These are phyloP conservation scores for Psittacula cyanocephala DNA, from an alignment of 2,113 vertebrate genomes.

Conservation along the genomic window DNA sequence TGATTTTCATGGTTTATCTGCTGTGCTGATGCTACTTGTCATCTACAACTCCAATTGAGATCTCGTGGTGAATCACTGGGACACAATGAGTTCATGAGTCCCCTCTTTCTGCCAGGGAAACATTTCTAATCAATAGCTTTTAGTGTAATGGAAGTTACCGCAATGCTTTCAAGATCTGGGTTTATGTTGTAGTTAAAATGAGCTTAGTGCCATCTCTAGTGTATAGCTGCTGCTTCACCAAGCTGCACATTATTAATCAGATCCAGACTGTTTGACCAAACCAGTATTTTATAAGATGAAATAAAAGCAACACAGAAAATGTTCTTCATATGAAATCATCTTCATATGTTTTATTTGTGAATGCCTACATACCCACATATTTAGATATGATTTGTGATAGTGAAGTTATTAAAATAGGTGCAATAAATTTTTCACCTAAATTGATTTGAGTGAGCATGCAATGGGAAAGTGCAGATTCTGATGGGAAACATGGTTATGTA, in stretches of 20 bases:
- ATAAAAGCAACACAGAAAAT: not conserved
- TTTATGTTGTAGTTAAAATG: conserved; percentile 1
- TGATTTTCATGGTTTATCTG: not conserved
- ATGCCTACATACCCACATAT: not conserved
- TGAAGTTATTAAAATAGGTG: not conserved
- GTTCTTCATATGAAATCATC: not conserved
- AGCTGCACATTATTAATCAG: not conserved
- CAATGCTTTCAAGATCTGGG: not conserved
- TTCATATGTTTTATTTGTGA: not conserved
- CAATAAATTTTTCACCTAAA: conserved; percentile 27
- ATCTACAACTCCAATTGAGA: not conserved
- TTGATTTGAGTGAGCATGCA: not conserved
- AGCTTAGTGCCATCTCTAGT: conserved; percentile 2
- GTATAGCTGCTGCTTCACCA: not conserved
- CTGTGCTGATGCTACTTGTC: not conserved
- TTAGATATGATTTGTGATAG: not conserved
- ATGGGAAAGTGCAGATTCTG: not conserved
- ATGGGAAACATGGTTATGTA: not conserved
- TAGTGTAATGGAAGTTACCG: conserved; percentile 32
- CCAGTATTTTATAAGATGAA: not conserved
- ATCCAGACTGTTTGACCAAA: not conserved
- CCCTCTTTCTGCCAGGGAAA: not conserved
- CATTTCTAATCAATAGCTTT: conserved; percentile 44
- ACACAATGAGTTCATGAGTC: not conserved
- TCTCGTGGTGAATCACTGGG: not conserved